Base-by-base conservation (phyloP, 2,797 vertebrate species). In the Intellagama lesueurii region DNA sequence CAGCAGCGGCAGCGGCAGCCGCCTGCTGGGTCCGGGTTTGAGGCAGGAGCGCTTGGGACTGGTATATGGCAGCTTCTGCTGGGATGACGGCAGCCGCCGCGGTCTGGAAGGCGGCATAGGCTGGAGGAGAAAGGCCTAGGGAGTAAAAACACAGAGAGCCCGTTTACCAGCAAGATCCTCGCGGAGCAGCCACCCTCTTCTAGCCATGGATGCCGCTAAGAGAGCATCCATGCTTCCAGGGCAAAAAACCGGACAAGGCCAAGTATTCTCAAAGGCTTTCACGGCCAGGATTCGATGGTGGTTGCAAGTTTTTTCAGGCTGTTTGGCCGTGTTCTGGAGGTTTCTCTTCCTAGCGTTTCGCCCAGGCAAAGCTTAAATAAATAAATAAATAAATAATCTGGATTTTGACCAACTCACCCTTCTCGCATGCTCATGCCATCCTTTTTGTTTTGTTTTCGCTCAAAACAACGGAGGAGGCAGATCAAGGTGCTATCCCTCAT, bases 61-160 rank as follows among this genome's bases (percentile, higher is more conserved):
- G 98, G 93, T 98, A 99, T 26, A 99, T 97, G 0, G 98, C 98
- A 32, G 98, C 98, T 91, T 99, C 99, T 0, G 98, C 95, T 7
- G 98, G 98, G 79, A 99, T 97, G 87, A 99, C 96, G 32, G 98
- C 95, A 49, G 98, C 95, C 49, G 98, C 96, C 0, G 97, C 97
- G 19, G 98, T 96, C 80, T 98, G 98, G 96, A 98, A 99, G 86
- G 98, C 97, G 14, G 98, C 96, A 0, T 98, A 99, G 89, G 98
- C 97, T 22, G 99, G 98, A 16, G 98, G 98, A 52, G 98, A 99
- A 68, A 99, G 98, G 96, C 99, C 99, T 99, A 73, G 93, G 78
- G 0, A 35, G 76, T 88, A 77, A 91, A 40, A 40, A 40, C 40
- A 30, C 84, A 89, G 35, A 47, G 78, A 4, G 0, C 8, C 86